Evolutionary conservation across 1,140 invertebrate species (phyloP).

Genomic region (Procambarus clarkii): DNA sequence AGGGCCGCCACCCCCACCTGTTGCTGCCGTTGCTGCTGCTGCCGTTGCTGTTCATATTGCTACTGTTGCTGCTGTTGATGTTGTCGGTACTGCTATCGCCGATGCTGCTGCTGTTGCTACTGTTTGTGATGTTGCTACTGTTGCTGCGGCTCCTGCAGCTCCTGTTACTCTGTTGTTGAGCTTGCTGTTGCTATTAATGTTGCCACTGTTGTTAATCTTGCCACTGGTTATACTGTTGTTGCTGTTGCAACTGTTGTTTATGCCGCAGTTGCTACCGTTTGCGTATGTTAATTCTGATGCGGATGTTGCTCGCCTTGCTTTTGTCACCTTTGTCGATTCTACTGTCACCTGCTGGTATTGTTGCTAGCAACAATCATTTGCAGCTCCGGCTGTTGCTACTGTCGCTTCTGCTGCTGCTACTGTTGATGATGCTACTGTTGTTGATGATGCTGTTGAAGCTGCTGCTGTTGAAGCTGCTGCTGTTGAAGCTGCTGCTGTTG

Average conservation of each 20-base stretch:
- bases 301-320: background rate
- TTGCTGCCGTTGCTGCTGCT: background rate
- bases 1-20: slow-evolving; percentile 2
- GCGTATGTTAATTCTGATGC: background rate
- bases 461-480: background rate
- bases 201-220: background rate
- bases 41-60: background rate
- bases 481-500: background rate
- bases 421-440: background rate
- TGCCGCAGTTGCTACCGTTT: no score
- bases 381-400: background rate
- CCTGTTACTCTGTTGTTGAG: background rate
- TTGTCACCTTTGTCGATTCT: background rate
- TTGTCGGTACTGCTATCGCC: background rate
- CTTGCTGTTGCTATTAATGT: background rate
- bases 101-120: background rate
- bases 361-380: background rate
- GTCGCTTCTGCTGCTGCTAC: background rate
- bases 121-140: background rate
- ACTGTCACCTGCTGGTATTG: no score
- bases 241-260: background rate
- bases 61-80: background rate
- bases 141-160: no score
- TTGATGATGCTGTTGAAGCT: background rate
- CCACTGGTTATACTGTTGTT: background rate